Percentiles rank a stretch among this genome's conserved stretches.
These are phyloP conservation scores for Nomada hirtipes DNA, from an alignment of 2,888 invertebrate genomes.

Conservation along the genomic window DNA sequence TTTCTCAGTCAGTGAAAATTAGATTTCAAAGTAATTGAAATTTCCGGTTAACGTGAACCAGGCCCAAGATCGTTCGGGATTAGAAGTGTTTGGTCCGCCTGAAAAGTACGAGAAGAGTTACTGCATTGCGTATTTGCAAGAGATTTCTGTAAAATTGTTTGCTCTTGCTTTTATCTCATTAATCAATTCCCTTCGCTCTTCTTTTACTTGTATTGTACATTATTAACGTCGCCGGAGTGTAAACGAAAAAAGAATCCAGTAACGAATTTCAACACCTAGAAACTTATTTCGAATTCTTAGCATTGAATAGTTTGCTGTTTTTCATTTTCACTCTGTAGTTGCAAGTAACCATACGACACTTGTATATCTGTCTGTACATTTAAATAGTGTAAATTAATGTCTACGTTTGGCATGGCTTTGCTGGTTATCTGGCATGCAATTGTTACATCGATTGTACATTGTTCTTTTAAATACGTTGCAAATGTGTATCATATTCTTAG, in stretches of 20 bases:
- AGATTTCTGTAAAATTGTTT: not conserved
- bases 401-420: conserved; percentile 45
- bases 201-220: conserved; percentile 35
- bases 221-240: not conserved
- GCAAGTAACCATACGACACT: conserved; percentile 20
- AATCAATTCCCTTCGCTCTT: conserved; percentile 13
- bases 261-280: too few relatives aligned
- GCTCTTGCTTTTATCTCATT: not conserved
- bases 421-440: conserved; percentile 52
- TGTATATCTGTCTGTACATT: not conserved
- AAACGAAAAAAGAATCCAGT: too few relatives aligned
- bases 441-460: conserved; percentile 3
- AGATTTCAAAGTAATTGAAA: too few relatives aligned
- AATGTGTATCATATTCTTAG: conserved; percentile 2
- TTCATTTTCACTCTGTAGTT: not conserved
- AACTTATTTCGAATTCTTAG: too few relatives aligned
- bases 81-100: not conserved
- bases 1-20: not conserved
- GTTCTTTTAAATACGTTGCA: not conserved
- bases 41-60: conserved; percentile 1
- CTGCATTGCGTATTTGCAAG: too few relatives aligned
- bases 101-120: conserved; percentile 41
- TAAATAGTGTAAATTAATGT: conserved; percentile 29
- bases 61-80: conserved; percentile 7
- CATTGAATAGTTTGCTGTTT: not conserved